Evolutionary conservation across 2,113 vertebrate genomes (phyloP).

Genomic region (Cromileptes altivelis): DNA sequence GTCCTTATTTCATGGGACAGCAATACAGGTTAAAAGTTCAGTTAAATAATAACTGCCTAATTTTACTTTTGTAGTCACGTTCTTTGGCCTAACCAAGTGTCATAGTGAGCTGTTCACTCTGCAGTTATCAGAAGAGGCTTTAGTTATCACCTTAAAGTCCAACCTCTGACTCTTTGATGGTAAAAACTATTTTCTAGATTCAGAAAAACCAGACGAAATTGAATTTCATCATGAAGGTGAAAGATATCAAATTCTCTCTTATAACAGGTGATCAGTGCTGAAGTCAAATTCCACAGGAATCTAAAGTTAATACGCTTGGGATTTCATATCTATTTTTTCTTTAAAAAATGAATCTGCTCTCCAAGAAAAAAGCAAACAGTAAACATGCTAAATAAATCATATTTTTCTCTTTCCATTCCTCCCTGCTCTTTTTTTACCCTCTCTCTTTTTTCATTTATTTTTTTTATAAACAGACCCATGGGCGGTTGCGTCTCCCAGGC

Average conservation of each 20-base stretch:
- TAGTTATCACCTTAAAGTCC: slow-evolving; percentile 49
- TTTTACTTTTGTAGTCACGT: slow-evolving; percentile 21
- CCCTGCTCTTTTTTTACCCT: slow-evolving; percentile 33
- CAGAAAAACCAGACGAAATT: slow-evolving; percentile 33
- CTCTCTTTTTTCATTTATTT: slow-evolving; percentile 53
- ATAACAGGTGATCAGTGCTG: slow-evolving; percentile 69
- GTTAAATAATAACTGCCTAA: slow-evolving; percentile 31
- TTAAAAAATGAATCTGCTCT: slow-evolving; percentile 76
- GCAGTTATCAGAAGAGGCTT: slow-evolving; percentile 44
- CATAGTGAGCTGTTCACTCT: slow-evolving; percentile 37
- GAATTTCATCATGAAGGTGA: slow-evolving; percentile 68
- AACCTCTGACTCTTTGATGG: slow-evolving; percentile 34
- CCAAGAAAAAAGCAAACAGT: slow-evolving; percentile 81
- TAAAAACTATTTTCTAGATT: slow-evolving; percentile 58
- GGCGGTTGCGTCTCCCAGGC: slow-evolving; percentile 75
- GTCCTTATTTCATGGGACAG: neutral
- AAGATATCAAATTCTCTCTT: slow-evolving; percentile 66
- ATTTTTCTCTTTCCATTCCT: slow-evolving; percentile 65
- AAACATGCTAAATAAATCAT: slow-evolving; percentile 89
- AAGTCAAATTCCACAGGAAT: slow-evolving; percentile 70
- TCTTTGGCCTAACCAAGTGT: slow-evolving; percentile 30
- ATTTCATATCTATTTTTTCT: slow-evolving; percentile 66
- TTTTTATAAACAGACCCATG: slow-evolving; percentile 76
- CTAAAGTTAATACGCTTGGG: slow-evolving; percentile 59
- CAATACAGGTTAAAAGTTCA: neutral